These are phyloP conservation scores for Ochlodes sylvanus DNA, from an alignment of 2,888 invertebrate species.

Conservation along the genomic window DNA sequence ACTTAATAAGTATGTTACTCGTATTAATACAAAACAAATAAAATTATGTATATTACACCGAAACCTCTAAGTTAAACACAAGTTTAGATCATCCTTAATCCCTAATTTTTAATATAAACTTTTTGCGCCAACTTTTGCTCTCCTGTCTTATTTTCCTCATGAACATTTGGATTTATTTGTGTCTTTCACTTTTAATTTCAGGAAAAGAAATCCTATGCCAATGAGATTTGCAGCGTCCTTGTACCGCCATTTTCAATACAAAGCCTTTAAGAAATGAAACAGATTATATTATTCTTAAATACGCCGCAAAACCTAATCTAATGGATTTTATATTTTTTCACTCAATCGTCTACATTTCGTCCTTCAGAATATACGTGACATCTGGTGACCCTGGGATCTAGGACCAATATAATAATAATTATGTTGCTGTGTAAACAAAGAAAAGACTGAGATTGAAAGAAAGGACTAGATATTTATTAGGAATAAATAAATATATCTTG, in stretches of 20 bases:
- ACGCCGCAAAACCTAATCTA: too few relatives aligned
- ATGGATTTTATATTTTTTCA: too few relatives aligned
- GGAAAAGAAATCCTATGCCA: not conserved
- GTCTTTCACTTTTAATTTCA: conserved; percentile 8
- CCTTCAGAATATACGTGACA: too few relatives aligned
- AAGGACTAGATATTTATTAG: too few relatives aligned
- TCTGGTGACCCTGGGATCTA: too few relatives aligned
- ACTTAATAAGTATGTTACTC: too few relatives aligned
- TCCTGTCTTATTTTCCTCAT: not conserved
- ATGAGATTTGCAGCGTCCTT: not conserved
- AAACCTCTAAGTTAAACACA: not conserved
- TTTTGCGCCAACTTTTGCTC: not conserved
- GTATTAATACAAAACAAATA: not conserved
- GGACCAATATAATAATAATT: too few relatives aligned
- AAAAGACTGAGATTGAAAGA: too few relatives aligned
- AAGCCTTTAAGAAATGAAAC: not conserved
- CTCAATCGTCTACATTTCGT: too few relatives aligned
- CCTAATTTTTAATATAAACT: not conserved
- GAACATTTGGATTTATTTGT: conserved; percentile 14
- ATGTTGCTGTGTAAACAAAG: too few relatives aligned
- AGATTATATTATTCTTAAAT: not conserved
- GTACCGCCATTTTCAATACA: not conserved
- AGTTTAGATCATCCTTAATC: not conserved
- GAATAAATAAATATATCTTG: too few relatives aligned
- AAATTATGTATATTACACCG: not conserved